Base-by-base conservation (phyloP, 2,888 invertebrate genomes). In the Metalampra italica region DNA sequence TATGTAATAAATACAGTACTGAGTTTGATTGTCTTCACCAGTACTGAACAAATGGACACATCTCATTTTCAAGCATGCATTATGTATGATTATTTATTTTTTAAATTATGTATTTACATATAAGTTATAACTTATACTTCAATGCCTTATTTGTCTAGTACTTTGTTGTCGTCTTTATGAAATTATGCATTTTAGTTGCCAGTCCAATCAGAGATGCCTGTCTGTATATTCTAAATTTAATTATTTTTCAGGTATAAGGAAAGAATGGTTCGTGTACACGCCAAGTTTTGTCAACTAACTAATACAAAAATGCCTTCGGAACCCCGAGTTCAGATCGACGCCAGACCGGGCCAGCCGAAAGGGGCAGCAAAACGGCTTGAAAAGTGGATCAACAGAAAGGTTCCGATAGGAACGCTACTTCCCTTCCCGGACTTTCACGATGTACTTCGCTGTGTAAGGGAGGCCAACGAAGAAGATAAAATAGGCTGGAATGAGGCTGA, bases 201-300 rank as follows among this genome's bases (percentile, higher is more conserved):
- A 22, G 22, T 32, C 32, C 11, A 32, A 11, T 8, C 11, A 32
- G 7, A 3, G 8, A 8, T 32, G 8, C 11, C 7, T 8, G 9
- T 32, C 11, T 32, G n/a, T n/a, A n/a, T n/a, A n/a, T n/a, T 32
- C 8, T 32, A 32, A 32, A 11, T 9, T 32, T 32, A 8, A 9
- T 32, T 32, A 32, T 32, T 32, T 66, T 71, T 36, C 55, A 90
- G 90, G 53, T 90, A 90, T 55, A 87, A 90, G 60, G 82, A 84
- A 47, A 76, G 90, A 52, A 76, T 90, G 71, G 77, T 87, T 7
- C 70, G 82, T 9, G 85, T 90, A 0, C 84, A 90, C 54, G 90
- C 91, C n/a, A 92, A 92, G 69, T 90, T 93, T 57, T 93, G 93
- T 75, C 91, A 93, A 67, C 64, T 93, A 57, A 92, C 91, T 0